phyloP scores from a whole-genome alignment of 2,888 invertebrate species.

The Nineta flava region DNA sequence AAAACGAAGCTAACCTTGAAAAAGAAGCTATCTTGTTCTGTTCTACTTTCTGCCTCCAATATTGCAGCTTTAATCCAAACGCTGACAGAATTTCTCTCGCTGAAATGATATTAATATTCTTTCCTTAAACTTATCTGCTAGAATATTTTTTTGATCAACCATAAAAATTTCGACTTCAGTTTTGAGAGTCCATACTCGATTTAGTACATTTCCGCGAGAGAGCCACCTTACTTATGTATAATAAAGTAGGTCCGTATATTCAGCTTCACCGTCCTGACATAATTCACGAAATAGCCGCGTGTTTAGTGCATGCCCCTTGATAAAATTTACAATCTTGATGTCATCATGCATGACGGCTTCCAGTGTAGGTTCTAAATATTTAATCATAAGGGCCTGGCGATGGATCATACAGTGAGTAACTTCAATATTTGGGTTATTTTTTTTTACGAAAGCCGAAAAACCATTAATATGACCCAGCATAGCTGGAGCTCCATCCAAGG shows the following conservation, averaged over 20 bases:
- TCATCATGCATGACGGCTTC: slow-evolving; percentile 14
- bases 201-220: slow-evolving; percentile 14
- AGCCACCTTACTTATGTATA: slow-evolving; percentile 14
- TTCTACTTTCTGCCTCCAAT: slow-evolving; percentile 14
- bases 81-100: slow-evolving; percentile 13
- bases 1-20: slow-evolving; percentile 14
- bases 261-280: slow-evolving; percentile 15
- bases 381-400: slow-evolving; percentile 14
- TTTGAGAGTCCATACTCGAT: slow-evolving; percentile 11
- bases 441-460: slow-evolving; percentile 15
- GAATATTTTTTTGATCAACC: slow-evolving; percentile 13
- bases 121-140: slow-evolving; percentile 14
- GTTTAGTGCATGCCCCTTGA: slow-evolving; percentile 14
- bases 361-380: slow-evolving; percentile 15
- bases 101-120: slow-evolving; percentile 13
- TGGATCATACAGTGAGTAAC: slow-evolving; percentile 15
- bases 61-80: slow-evolving; percentile 14
- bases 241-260: slow-evolving; percentile 12
- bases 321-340: slow-evolving; percentile 13
- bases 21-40: slow-evolving; percentile 14
- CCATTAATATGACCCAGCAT: slow-evolving; percentile 14
- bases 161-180: slow-evolving; percentile 13
- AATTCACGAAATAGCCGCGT: slow-evolving; percentile 15
- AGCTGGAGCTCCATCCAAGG: slow-evolving; percentile 14
- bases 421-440: slow-evolving; percentile 14